Conservation (phyloP, 2,797 vertebrate genomes). For the Sciurus vulgaris region DNA sequence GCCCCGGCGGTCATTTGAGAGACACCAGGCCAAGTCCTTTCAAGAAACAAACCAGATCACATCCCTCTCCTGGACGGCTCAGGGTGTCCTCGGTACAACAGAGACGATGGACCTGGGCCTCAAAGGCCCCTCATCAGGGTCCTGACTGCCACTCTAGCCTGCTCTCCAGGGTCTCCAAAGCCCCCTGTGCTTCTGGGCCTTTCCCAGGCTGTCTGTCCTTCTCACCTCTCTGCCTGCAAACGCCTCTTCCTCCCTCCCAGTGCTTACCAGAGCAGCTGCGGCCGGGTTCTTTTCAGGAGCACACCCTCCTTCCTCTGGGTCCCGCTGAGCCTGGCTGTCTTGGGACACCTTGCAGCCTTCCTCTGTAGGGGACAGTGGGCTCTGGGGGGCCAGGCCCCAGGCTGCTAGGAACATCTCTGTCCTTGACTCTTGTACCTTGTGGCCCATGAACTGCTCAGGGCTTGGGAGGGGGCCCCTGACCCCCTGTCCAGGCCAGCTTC, state of each 20-base stretch:
- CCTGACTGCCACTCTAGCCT: background rate
- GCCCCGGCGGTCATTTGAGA: background rate
- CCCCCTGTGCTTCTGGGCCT: background rate
- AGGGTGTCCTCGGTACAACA: background rate
- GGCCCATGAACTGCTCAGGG: background rate
- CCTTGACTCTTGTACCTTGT: background rate
- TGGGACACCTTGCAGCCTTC: background rate
- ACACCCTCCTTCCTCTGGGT: background rate
- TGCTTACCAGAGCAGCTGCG: fast-evolving
- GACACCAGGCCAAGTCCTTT: background rate
- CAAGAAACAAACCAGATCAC: background rate
- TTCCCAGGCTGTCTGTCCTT: fast-evolving
- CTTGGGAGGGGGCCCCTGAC: background rate
- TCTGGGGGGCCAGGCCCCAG: background rate
- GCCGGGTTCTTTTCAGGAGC: background rate
- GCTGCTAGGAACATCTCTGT: too few relatives aligned
- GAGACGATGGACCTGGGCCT: background rate
- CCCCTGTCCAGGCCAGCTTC: background rate
- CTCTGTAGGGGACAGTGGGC: too few relatives aligned
- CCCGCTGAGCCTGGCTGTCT: background rate
- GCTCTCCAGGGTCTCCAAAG: background rate
- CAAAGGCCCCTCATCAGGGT: background rate
- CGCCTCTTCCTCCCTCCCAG: background rate
- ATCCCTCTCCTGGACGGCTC: background rate
- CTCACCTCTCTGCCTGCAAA: background rate